These are phyloP conservation scores for Tricholauxania praeusta DNA, from an alignment of 2,888 invertebrate genomes.

Conservation along the genomic window DNA sequence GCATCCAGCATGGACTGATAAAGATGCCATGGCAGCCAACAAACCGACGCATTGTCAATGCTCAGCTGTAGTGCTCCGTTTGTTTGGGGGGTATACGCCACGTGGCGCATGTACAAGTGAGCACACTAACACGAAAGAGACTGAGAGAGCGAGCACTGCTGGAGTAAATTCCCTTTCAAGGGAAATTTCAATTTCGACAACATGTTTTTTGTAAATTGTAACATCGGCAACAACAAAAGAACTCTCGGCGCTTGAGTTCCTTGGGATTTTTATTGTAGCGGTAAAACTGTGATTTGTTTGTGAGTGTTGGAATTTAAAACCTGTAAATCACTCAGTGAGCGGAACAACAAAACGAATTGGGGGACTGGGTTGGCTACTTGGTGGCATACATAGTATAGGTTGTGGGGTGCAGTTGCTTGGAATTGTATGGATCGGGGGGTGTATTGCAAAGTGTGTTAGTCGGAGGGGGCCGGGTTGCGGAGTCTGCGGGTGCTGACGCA, in stretches of 20 bases:
- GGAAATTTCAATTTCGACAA: constrained; percentile 26
- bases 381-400: not conserved
- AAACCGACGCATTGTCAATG: constrained; percentile 29
- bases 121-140: not conserved
- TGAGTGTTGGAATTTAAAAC: constrained; percentile 41
- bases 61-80: constrained; percentile 3
- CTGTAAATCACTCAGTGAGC: constrained; percentile 30
- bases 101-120: constrained; percentile 11
- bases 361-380: too few relatives aligned
- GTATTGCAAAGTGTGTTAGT: not conserved
- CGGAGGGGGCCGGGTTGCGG: constrained; percentile 7
- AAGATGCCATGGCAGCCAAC: constrained; percentile 60
- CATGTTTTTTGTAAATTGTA: not conserved
- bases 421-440: too few relatives aligned
- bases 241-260: constrained; percentile 25
- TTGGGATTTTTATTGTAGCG: constrained; percentile 35
- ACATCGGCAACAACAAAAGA: not conserved
- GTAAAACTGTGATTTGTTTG: constrained; percentile 41
- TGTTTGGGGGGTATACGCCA: not conserved
- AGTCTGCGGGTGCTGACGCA: constrained; percentile 55
- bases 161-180: not conserved
- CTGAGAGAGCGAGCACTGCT: not conserved
- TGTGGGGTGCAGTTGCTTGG: not conserved
- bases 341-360: not conserved
- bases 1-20: constrained; percentile 50